Evolutionary conservation across 2,888 invertebrate genomes (phyloP).

Genomic region (Cheilosia soror): DNA sequence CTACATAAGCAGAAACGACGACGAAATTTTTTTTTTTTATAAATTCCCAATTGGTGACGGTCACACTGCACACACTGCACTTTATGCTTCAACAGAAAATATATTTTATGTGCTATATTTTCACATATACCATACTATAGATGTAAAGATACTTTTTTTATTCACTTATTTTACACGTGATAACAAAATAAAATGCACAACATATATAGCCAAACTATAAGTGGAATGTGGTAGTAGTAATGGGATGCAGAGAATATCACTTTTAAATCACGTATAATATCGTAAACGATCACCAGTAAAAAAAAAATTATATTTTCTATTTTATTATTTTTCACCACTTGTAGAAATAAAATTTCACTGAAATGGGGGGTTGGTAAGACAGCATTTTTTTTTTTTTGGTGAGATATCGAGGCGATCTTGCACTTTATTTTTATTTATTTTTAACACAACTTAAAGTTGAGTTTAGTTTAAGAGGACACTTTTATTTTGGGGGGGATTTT

Average conservation of each 20-base stretch:
- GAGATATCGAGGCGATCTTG: neutral
- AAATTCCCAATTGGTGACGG: conserved; percentile 73
- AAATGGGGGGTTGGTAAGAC: neutral
- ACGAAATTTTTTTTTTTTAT: conserved; percentile 38
- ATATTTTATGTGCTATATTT: conserved; percentile 44
- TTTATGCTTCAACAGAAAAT: conserved; percentile 69
- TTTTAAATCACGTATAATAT: conserved; percentile 27
- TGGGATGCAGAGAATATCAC: conserved; percentile 35
- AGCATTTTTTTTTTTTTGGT: neutral
- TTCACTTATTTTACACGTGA: conserved; percentile 73
- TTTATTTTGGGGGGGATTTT: conserved; percentile 2
- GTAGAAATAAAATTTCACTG: conserved; percentile 12
- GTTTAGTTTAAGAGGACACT: neutral
- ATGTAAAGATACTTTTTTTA: conserved; percentile 37
- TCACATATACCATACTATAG: conserved; percentile 38
- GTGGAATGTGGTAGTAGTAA: conserved; percentile 51
- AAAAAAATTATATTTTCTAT: conserved; percentile 6
- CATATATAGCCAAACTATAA: conserved; percentile 48
- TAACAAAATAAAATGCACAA: conserved; percentile 70
- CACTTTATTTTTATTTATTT: neutral
- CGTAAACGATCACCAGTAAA: conserved; percentile 49
- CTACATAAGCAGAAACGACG: conserved; percentile 62
- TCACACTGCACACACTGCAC: conserved; percentile 75
- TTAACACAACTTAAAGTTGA: conserved; percentile 4
- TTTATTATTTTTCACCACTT: conserved; percentile 29